Evolutionary conservation across 1,140 invertebrate species (phyloP).

Genomic region (Zaprionus kolodkinae): DNA sequence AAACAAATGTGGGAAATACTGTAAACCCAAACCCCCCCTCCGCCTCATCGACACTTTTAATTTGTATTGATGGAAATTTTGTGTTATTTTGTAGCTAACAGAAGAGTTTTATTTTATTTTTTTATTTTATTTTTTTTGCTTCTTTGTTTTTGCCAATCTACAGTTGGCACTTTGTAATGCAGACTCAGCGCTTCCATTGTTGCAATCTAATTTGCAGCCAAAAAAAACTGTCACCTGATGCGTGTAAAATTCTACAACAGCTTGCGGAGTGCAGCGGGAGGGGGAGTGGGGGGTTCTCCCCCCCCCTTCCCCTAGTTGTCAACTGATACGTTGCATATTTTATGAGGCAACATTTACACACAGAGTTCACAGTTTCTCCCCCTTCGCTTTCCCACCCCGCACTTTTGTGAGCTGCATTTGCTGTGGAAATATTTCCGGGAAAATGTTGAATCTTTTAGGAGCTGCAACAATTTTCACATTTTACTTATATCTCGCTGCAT

Average conservation of each 20-base stretch:
- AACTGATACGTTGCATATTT: conserved; percentile 50
- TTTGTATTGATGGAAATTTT: not conserved
- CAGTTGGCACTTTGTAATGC: conserved; percentile 26
- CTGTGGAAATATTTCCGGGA: not conserved
- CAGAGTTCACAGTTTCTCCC: not conserved
- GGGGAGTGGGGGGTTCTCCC: not conserved
- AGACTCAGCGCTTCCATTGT: conserved; percentile 35
- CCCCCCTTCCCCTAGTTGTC: conserved; percentile 8
- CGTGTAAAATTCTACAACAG: conserved; percentile 15
- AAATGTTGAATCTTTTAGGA: conserved; percentile 39
- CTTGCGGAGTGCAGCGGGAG: not conserved
- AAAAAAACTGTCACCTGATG: conserved; percentile 42
- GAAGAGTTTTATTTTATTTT: too few relatives aligned
- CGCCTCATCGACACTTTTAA: not conserved
- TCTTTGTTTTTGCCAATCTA: not conserved
- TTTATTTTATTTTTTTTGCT: too few relatives aligned
- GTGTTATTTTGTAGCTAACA: not conserved
- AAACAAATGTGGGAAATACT: not conserved
- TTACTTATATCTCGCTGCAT: not conserved
- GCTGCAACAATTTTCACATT: conserved; percentile 19
- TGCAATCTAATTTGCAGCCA: conserved; percentile 56
- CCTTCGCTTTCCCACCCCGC: not conserved
- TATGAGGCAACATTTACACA: conserved; percentile 35
- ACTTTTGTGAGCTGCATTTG: conserved; percentile 1
- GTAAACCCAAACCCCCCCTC: too few relatives aligned